Base-by-base conservation (phyloP, 2,888 invertebrate genomes). In the Acanthopleura granulata region DNA sequence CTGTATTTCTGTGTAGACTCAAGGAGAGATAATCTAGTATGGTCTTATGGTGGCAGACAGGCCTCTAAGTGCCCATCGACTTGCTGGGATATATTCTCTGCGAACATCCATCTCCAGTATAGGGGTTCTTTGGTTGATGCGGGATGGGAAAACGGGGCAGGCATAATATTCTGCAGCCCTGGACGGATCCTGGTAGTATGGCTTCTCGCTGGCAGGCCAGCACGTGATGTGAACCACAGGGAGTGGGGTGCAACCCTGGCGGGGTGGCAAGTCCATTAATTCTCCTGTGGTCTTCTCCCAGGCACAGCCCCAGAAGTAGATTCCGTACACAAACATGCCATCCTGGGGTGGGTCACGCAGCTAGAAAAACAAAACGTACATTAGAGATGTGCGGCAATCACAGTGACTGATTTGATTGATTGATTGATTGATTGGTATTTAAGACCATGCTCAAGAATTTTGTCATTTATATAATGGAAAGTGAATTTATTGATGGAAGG, bases 271-370 rank as follows among this genome's bases (percentile, higher is more conserved):
- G 80, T 90, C 90, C 75, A 87, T 83, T 22, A 90, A 83, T 69
- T 90, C 90, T 22, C 88, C 87, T 3, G 87, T 88, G 40, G 89
- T 89, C 80, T 89, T 90, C 80, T 91, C 90, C 87, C 88, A 90
- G 71, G 86, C 84, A 82, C 90, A 90, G 25, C 89, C 90, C 91
- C 91, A 91, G 72, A 90, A 82, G 76, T 90, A 87, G 74, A 91
- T 87, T 25, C 90, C 91, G 79, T 87, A 88, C 3, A 90, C 84
- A 82, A 90, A 91, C 83, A 91, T 87, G 18, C 91, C 91, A 78
- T 91, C 90, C 72, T 88, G 86, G n/a, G 90, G 90, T 62, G 91
- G 90, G 75, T 91, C 90, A 72, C 90, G 85, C 50, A 91, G 80
- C 89, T 90, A 80, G 3, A 81, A 76, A 70, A 66, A 62, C 22